A percentile compares a stretch with the other conserved stretches of the same genome.
These are phyloP conservation scores for Ips nitidus DNA, from an alignment of 1,140 invertebrate species.

Conservation along the genomic window DNA sequence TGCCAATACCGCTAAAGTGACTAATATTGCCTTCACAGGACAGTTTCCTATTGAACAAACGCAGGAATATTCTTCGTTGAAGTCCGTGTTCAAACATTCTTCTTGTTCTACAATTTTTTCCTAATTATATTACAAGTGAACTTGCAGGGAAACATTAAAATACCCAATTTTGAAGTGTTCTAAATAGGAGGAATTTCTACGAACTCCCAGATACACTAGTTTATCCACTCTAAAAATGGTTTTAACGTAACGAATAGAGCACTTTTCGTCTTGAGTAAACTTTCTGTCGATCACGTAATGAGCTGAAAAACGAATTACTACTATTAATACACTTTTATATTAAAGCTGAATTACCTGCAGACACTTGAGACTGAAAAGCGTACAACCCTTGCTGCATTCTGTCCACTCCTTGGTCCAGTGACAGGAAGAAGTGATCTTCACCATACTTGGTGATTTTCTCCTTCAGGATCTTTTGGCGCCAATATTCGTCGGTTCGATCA, in stretches of 20 bases:
- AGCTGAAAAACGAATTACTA: conserved; percentile 1
- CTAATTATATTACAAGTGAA: too few relatives aligned
- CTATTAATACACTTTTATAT: not conserved
- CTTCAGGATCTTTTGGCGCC: not conserved
- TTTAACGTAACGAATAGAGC: not conserved
- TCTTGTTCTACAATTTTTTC: not conserved
- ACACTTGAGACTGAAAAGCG: not conserved
- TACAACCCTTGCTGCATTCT: not conserved
- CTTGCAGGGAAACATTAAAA: not conserved
- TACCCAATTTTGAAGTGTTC: conserved; percentile 3
- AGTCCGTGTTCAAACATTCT: conserved; percentile 4
- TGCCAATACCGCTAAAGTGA: not conserved
- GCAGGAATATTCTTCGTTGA: not conserved
- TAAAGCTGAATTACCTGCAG: not conserved
- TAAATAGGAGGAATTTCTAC: not conserved
- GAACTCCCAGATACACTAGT: not conserved
- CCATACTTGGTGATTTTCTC: conserved; percentile 5
- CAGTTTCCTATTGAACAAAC: not conserved
- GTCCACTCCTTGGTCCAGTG: conserved; percentile 4
- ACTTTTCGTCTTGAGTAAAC: conserved; percentile 4
- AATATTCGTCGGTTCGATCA: conserved; percentile 9
- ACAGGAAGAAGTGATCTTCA: not conserved
- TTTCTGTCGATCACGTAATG: not conserved
- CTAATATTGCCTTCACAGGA: conserved; percentile 3
- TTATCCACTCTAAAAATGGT: not conserved